Base-by-base conservation (phyloP, 1,140 invertebrate species). In the Maconellicoccus hirsutus region DNA sequence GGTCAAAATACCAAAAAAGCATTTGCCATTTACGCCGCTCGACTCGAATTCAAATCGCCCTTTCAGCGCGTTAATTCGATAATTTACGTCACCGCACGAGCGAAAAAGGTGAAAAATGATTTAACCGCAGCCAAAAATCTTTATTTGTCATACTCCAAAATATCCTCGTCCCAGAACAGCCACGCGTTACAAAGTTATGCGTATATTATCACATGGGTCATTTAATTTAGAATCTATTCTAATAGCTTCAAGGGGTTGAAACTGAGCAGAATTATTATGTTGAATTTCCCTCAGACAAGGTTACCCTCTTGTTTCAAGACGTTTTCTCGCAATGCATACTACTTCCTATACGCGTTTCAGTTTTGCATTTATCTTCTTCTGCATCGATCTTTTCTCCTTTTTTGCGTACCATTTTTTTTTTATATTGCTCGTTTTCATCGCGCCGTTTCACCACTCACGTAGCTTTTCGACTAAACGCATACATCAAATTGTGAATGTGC, bases 141-240 rank as follows among this genome's bases (percentile, higher is more conserved):
- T 52, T 19, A 52, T 52, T 19, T 33, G 29, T 33, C 29, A 33
- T 33, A 33, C 12, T 6, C 29, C 4, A 33, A 12, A n/a, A n/a
- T n/a, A n/a, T n/a, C n/a, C n/a, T n/a, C n/a, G n/a, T n/a, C n/a
- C n/a, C n/a, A n/a, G n/a, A n/a, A n/a, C 29, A 12, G 29, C 4
- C 29, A 12, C 4, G 29, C 4, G 29, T 33, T 33, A 33, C 29
- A 12, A 33, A 52, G 42, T 52, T 52, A 52, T 52, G 42, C 42
- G 42, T 52, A 52, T 19, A 52, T 33, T 33, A 33, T 52, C 42
- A 52, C 42, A 52, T 52, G 42, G 42, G 42, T 52, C 42, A 52
- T 52, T 52, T 52, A 52, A 52, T 52, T 52, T 52, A 52, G 12
- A 52, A 52, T 52, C 42, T 52, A 52, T 52, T 52, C 42, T 52